Conservation (phyloP, 2,113 vertebrate genomes). For the Acrocephalus kingi region DNA sequence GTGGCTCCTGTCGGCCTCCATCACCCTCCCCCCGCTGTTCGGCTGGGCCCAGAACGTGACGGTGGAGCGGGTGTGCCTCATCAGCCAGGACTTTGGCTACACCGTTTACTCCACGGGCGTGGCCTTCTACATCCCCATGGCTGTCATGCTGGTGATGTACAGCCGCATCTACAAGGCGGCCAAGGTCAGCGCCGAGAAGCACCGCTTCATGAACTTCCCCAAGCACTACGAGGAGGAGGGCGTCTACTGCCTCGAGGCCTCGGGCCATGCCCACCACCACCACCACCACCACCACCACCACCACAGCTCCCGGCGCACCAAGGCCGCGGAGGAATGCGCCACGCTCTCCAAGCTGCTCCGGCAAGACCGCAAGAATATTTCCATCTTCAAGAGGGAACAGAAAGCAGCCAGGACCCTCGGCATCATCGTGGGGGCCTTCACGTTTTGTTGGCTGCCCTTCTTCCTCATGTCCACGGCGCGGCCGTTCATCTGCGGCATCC, state of each 20-base stretch:
- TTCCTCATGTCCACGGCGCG: constrained; percentile 75
- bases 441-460: constrained; percentile 76
- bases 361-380: constrained; percentile 76
- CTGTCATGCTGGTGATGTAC: constrained; percentile 79
- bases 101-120: constrained; percentile 76
- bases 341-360: constrained; percentile 73
- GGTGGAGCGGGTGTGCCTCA: constrained; percentile 71
- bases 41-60: constrained; percentile 78
- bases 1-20: constrained; percentile 77
- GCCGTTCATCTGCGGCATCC: constrained; percentile 75
- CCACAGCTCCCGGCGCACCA: constrained; percentile 53
- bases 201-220: constrained; percentile 73
- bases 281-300: background rate
- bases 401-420: constrained; percentile 77
- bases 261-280: background rate
- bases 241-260: constrained; percentile 59
- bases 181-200: constrained; percentile 73
- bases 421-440: constrained; percentile 75
- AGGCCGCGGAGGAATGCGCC: constrained; percentile 67
- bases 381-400: constrained; percentile 79
- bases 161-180: constrained; percentile 74
- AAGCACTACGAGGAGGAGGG: constrained; percentile 58
- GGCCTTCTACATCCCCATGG: constrained; percentile 79
- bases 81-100: constrained; percentile 80
- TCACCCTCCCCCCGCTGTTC: constrained; percentile 73